Base-by-base conservation (phyloP, 2,888 invertebrate species). In the Drosophila nigricruria region DNA sequence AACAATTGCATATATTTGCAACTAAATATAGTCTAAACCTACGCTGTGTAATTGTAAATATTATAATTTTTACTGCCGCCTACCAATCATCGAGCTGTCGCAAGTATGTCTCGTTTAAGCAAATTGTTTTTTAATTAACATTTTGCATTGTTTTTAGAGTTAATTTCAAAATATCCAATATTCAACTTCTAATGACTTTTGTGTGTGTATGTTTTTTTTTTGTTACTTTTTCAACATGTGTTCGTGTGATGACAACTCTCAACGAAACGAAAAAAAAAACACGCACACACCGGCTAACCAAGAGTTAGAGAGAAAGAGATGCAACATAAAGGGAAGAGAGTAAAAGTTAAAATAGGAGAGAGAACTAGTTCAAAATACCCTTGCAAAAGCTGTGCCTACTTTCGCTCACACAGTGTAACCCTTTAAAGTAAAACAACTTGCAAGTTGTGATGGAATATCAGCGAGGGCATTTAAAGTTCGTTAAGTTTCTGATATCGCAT, bases 61-160 rank as follows among this genome's bases (percentile, higher is more conserved):
- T 36, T 61, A 2, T 63, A 49, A 65, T 69, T 25, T 34, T 43
- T 30, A 56, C 49, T 63, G 34, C 53, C 53, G 72, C 58, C 40
- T 25, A 36, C 18, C 12, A 69, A 77, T 73, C 77, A 53, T 47
- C 73, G 45, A 77, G 45, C 65, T 70, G 59, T 63, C 53, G 36
- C 75, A 77, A 74, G 77, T 77, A 77, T 47, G 77, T 78, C 42
- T 58, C 30, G 20, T 63, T 77, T 14, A 65, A 60, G 32, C 57
- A 34, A 58, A 73, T 65, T 62, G 40, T 27, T 20, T 42, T 12
- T 18, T 59, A 58, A 73, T 61, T 52, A 40, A 12, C 32, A 32
- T 34, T 49, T 45, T 43, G n/a, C 16, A 43, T 40, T 43, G 42
- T 42, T 23, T 23, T 5, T 67, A 16, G 16, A 56, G 34, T 25